Evolutionary conservation across 2,888 invertebrate species (phyloP).

Genomic region (Listrodromus nycthemerus): DNA sequence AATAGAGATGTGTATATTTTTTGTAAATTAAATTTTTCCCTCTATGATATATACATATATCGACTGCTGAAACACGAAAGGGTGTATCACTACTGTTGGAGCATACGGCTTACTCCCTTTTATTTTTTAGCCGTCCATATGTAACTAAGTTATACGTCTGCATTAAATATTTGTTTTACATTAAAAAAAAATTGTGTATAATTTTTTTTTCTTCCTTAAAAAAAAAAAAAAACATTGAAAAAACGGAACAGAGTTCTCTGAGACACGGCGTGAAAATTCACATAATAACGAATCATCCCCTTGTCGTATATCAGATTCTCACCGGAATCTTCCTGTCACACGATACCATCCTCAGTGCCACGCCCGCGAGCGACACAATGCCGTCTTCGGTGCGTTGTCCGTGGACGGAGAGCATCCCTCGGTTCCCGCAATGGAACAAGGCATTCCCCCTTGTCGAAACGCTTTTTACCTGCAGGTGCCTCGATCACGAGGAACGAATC

Average conservation of each 20-base stretch:
- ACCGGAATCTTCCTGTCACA: conserved; percentile 80
- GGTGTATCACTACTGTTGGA: background rate
- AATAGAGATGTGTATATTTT: conserved; percentile 70
- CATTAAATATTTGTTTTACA: conserved; percentile 55
- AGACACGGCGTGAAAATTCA: conserved; percentile 75
- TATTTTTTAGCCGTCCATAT: background rate
- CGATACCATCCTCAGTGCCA: conserved; percentile 77
- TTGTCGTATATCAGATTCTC: conserved; percentile 78
- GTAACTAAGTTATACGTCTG: conserved; percentile 58
- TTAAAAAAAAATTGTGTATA: conserved; percentile 4
- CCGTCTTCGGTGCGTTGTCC: conserved; percentile 60
- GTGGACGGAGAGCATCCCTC: conserved; percentile 50
- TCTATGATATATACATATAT: conserved; percentile 34
- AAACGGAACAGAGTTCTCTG: conserved; percentile 9
- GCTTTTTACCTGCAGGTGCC: conserved; percentile 68
- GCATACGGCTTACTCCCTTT: background rate
- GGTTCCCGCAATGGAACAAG: conserved; percentile 21
- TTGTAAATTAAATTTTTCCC: conserved; percentile 70
- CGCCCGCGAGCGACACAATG: conserved; percentile 75
- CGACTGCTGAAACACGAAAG: background rate
- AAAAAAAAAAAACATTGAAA: background rate
- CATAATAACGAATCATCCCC: conserved; percentile 81
- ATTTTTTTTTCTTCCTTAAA: background rate
- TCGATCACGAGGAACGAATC: conserved; percentile 59
- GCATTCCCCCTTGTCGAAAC: conserved; percentile 29